Conservation (phyloP, 2,113 vertebrate species). For the Phoenicopterus ruber region DNA sequence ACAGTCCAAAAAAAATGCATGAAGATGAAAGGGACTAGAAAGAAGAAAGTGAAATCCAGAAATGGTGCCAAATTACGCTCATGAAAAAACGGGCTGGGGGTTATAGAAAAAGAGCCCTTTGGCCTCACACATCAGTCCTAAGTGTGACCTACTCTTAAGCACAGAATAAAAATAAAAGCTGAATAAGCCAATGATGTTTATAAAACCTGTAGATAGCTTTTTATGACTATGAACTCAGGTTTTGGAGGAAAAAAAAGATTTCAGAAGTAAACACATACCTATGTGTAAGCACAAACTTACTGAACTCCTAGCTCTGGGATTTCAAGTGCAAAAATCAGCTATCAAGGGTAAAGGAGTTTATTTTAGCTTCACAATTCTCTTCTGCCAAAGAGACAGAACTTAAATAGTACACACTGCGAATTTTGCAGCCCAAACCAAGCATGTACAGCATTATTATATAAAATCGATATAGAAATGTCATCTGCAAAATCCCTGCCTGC, state of each 20-base stretch:
- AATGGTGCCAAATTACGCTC: neutral
- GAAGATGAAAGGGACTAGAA: neutral
- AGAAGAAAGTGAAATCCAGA: neutral
- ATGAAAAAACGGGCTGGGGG: neutral
- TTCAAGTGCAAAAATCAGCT: neutral
- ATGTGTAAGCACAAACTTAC: neutral
- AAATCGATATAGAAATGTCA: neutral
- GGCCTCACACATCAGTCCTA: neutral
- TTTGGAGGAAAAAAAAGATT: neutral
- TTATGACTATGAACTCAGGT: neutral
- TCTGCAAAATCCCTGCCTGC: neutral
- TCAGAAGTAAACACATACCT: neutral
- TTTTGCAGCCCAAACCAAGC: neutral
- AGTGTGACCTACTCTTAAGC: neutral
- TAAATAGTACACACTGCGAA: neutral
- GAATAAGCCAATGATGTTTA: neutral
- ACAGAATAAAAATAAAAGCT: neutral
- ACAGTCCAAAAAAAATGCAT: neutral
- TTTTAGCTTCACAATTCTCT: neutral
- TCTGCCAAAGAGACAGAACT: neutral
- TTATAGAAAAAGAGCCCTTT: neutral
- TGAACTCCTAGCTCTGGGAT: neutral
- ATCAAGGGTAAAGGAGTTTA: neutral
- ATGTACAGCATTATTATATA: neutral
- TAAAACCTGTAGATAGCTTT: neutral